A percentile compares a stretch with the other conserved stretches of the same genome.
phyloP scores from a whole-genome alignment of 2,113 vertebrate species.

The Colinus virginianus region DNA sequence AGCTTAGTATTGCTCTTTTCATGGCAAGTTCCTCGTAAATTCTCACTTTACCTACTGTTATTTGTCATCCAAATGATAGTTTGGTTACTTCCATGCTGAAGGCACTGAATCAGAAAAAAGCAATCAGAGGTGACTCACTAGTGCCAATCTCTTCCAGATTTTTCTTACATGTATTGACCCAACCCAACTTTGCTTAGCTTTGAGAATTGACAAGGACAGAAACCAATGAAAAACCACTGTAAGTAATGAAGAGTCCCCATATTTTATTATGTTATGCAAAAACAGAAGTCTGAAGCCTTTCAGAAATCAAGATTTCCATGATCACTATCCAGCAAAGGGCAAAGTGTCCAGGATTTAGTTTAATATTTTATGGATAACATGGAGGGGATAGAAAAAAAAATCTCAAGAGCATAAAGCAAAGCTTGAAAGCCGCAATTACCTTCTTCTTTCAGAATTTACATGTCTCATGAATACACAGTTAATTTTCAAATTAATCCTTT shows the following conservation, averaged over 20 bases:
- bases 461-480: neutral
- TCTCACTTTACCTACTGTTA: too few relatives aligned
- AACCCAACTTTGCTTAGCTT: accelerated
- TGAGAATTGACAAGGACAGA: neutral
- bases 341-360: neutral
- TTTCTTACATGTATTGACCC: neutral
- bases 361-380: neutral
- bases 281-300: neutral
- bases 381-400: neutral
- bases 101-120: neutral
- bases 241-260: neutral
- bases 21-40: neutral
- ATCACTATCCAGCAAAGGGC: neutral
- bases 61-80: accelerated
- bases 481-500: neutral
- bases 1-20: neutral
- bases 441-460: neutral
- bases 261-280: neutral
- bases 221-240: neutral
- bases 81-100: neutral
- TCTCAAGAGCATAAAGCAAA: neutral
- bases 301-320: neutral
- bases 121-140: neutral
- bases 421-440: neutral
- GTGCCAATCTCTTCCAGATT: neutral